Evolutionary conservation across 2,113 vertebrate genomes (phyloP).

Genomic region (Apus apus): DNA sequence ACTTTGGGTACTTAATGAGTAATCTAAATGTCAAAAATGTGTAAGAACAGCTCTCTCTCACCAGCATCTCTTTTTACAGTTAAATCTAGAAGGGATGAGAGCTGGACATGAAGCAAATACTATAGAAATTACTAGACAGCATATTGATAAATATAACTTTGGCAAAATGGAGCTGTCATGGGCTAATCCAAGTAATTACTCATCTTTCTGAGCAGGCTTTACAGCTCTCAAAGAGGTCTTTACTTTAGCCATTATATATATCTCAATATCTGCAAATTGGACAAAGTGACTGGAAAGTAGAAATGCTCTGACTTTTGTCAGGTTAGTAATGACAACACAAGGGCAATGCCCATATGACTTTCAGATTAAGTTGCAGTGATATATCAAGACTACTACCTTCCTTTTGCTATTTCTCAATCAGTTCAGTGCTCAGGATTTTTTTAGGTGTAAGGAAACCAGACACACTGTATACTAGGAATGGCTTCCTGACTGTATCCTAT

Average conservation of each 20-base stretch:
- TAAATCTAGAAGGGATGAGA: neutral
- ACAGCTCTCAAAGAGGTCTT: neutral
- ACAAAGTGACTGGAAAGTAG: neutral
- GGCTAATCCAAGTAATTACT: neutral
- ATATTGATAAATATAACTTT: neutral
- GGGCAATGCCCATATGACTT: neutral
- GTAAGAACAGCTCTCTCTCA: neutral
- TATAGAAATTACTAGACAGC: neutral
- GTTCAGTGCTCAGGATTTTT: neutral
- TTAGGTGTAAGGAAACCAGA: fast-evolving
- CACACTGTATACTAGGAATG: fast-evolving
- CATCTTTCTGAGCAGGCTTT: neutral
- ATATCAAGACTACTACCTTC: neutral
- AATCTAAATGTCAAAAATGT: neutral
- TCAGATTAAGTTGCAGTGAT: neutral
- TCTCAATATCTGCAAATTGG: neutral
- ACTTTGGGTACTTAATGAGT: neutral
- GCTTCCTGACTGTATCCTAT: neutral
- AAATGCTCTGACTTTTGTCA: neutral
- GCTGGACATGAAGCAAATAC: neutral
- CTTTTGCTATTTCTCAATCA: neutral
- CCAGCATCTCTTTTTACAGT: neutral
- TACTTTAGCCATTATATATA: neutral
- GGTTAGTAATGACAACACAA: neutral
- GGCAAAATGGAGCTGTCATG: neutral